phyloP scores from a whole-genome alignment of 92 coral and sea anemone species.

The Phenganax marumi region DNA sequence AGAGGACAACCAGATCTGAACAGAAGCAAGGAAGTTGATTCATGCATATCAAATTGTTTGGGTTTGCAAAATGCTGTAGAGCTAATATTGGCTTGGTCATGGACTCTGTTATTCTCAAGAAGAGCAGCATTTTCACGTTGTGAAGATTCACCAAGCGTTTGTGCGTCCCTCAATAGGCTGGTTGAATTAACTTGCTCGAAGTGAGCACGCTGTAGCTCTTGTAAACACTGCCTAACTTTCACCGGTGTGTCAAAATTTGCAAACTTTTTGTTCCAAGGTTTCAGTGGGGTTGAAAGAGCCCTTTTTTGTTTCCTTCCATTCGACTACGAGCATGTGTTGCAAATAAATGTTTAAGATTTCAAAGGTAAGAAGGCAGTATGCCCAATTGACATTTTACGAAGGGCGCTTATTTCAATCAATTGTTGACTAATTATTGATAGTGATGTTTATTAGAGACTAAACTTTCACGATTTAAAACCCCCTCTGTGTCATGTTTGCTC shows the following conservation, averaged over 20 bases:
- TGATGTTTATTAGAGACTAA: too few species aligned
- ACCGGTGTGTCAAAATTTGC: constrained; percentile 36
- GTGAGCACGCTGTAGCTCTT: constrained; percentile 11
- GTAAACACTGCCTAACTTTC: constrained; percentile 23
- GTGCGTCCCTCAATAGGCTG: not conserved
- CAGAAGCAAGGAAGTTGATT: not conserved
- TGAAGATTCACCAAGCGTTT: constrained; percentile 36
- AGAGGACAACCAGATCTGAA: constrained; percentile 41
- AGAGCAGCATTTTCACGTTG: not conserved
- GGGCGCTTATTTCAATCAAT: too few species aligned
- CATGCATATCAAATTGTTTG: not conserved
- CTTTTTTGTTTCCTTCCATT: constrained; percentile 22
- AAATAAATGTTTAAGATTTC: too few species aligned
- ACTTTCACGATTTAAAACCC: too few species aligned
- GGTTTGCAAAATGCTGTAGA: not conserved
- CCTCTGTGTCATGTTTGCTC: too few species aligned
- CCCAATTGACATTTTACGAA: too few species aligned
- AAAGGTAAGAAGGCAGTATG: too few species aligned
- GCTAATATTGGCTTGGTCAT: constrained; percentile 26
- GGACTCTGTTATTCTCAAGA: constrained; percentile 6
- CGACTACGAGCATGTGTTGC: not conserved
- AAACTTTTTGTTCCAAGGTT: constrained; percentile 14
- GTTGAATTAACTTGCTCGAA: not conserved
- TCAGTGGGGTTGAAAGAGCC: constrained; percentile 31
- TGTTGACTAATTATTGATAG: too few species aligned